Conservation (phyloP, 2,113 vertebrate species). For the Muntiacus muntjak region DNA sequence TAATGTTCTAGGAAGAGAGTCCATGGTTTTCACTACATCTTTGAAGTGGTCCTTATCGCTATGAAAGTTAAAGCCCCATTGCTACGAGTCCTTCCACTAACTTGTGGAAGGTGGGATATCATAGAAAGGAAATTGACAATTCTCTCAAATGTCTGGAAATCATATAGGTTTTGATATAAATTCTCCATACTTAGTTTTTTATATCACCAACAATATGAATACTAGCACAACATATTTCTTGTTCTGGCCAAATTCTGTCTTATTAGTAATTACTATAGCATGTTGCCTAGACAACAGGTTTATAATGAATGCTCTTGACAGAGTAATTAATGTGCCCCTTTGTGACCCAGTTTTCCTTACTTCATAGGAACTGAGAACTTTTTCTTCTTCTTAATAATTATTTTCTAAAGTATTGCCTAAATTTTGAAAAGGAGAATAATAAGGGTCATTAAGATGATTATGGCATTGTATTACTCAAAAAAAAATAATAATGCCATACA, state of each 20-base stretch:
- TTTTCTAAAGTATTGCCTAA: neutral
- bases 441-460: slow-evolving; percentile 48
- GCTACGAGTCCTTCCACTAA: neutral
- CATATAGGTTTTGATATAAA: neutral
- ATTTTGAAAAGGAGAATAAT: slow-evolving; percentile 52
- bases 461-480: slow-evolving; percentile 32
- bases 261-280: slow-evolving; percentile 3
- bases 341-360: neutral
- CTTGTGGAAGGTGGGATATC: neutral
- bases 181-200: neutral
- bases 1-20: neutral
- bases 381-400: slow-evolving; percentile 18
- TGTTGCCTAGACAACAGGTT: neutral
- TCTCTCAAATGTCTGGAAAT: neutral
- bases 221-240: neutral
- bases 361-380: neutral
- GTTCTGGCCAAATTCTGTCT: neutral
- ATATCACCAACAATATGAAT: neutral
- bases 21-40: neutral
- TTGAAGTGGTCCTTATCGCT: neutral
- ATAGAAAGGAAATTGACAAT: neutral
- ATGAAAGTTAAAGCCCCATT: neutral
- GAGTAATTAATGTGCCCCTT: neutral
- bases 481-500: neutral
- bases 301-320: neutral